These are phyloP conservation scores for Phania funesta DNA, from an alignment of 2,888 invertebrate species.

Conservation along the genomic window DNA sequence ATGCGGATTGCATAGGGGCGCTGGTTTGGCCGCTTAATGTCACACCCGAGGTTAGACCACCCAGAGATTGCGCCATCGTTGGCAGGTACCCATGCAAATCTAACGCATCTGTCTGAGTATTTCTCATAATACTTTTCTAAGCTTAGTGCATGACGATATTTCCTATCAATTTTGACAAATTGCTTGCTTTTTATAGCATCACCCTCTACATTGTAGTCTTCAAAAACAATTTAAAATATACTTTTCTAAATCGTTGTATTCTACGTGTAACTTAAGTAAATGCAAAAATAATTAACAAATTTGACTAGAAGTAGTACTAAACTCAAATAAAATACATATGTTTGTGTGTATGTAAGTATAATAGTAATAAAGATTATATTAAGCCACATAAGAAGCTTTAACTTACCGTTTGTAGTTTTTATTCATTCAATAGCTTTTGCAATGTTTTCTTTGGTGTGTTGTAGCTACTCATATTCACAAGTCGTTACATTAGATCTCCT, in stretches of 20 bases:
- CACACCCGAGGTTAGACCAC: no score
- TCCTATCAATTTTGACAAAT: conserved; percentile 18
- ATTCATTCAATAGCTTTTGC: conserved; percentile 21
- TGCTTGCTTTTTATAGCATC: conserved; percentile 20
- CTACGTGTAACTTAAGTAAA: conserved; percentile 50
- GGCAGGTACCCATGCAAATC: no score
- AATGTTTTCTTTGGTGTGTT: conserved; percentile 27
- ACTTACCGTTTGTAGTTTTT: conserved; percentile 53
- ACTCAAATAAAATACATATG: conserved; percentile 5
- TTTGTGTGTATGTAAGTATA: neutral
- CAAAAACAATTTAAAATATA: neutral
- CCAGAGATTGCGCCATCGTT: no score
- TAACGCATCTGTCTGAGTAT: no score
- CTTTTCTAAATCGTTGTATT: conserved; percentile 22
- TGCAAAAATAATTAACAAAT: conserved; percentile 27
- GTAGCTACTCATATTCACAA: neutral
- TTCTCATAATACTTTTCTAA: neutral
- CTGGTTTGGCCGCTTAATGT: no score
- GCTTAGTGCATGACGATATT: conserved; percentile 1
- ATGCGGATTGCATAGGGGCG: no score
- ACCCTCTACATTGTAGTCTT: no score
- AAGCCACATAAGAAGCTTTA: conserved; percentile 61
- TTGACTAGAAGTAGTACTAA: conserved; percentile 23
- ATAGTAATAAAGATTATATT: conserved; percentile 44
- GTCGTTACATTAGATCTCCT: conserved; percentile 24